Evolutionary conservation across 2,888 invertebrate genomes (phyloP), one percentile per base, ranked within the genome.

Genomic region (Hemithea aestivaria): DNA sequence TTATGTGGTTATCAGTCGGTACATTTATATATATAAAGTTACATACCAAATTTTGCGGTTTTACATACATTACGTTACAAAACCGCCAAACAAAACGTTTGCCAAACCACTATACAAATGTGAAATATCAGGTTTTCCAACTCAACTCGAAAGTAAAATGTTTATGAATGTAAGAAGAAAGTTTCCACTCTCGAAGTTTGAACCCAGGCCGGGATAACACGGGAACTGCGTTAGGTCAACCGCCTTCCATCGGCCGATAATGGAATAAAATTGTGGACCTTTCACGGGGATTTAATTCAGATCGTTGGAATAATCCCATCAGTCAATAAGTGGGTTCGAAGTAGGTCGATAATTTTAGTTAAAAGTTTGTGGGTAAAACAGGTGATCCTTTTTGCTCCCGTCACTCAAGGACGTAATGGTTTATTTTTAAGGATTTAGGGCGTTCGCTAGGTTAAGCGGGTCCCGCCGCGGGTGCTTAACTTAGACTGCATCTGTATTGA

Each of bases 101-200:
- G 40, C 41, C 8, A 40, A 20, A 46, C 38, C 30, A 55, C 51
- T 46, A 54, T 66, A 66, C 60, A 61, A 71, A 65, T 64, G 63
- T 69, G 62, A 72, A 74, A 73, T 71, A 73, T 62, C 69, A 68
- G 62, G 61, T 65, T 67, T 60, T 53, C 30, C 46, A 46, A 50
- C 62, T 65, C 54, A 51, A 62, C n/a, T n/a, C n/a, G n/a, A 60
- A 76, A 80, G 76, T 78, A 75, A 73, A 81, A 81, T 81, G 76
- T 82, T 83, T 81, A 79, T 81, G 76, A 78, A 81, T 74, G 75
- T 75, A 73, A 67, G 62, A 66, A 67, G 65, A 68, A 79, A 82
- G 64, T 81, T 79, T 53, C 27, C 51, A 16, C 60, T 59, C 59
- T 64, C 56, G 45, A 79, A 79, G 69, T 75, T 80, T 74, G 66